These are phyloP conservation scores for Macrosiphum euphorbiae DNA, from an alignment of 2,888 invertebrate genomes.

Conservation along the genomic window DNA sequence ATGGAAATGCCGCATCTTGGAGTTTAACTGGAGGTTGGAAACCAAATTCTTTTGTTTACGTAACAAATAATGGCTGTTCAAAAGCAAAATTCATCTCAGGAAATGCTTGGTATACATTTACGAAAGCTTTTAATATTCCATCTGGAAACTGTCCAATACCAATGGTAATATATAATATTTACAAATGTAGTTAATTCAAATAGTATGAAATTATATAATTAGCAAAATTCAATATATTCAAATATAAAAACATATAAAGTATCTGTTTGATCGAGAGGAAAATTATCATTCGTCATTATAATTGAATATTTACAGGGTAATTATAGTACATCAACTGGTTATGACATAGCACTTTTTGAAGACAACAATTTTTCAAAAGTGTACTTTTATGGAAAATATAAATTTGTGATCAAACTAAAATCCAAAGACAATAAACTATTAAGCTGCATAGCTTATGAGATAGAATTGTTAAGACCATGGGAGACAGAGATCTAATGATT, in stretches of 20 bases:
- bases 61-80: neutral
- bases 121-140: neutral
- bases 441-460: neutral
- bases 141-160: neutral
- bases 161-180: neutral
- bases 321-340: neutral
- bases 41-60: neutral
- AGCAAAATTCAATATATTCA: neutral
- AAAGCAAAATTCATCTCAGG: too few species aligned
- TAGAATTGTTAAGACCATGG: neutral
- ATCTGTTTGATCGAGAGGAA: neutral
- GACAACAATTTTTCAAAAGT: neutral
- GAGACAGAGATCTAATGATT: too few species aligned
- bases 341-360: neutral
- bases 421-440: neutral
- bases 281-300: neutral
- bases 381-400: neutral
- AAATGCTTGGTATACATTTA: too few species aligned
- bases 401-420: neutral
- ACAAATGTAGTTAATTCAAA: neutral
- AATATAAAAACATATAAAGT: too few species aligned
- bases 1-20: neutral
- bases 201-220: neutral
- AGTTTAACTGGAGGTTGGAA: neutral
- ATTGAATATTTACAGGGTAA: neutral